Conservation (phyloP, 92 coral and sea anemone genomes). For the Meandrina meandrites region DNA sequence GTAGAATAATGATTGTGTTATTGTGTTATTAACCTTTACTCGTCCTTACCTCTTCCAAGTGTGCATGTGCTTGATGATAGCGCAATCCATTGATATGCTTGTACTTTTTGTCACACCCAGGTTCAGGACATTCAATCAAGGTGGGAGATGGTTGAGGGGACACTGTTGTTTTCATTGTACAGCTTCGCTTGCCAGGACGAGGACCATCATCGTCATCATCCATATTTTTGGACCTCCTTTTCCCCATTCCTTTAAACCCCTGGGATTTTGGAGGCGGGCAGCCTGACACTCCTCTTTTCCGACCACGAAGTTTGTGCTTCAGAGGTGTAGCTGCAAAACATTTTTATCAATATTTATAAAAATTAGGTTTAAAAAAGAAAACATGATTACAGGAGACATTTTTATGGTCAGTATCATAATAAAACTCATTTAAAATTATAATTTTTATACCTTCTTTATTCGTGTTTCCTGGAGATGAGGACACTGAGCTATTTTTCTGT, state of each 20-base stretch:
- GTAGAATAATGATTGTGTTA: no score
- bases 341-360: not conserved
- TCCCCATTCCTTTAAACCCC: slow-evolving; percentile 63
- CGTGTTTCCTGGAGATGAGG: slow-evolving; percentile 38
- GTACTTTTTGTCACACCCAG: slow-evolving; percentile 95
- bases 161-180: slow-evolving; percentile 85
- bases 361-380: not conserved
- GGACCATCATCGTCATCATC: slow-evolving; percentile 93
- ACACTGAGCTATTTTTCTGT: slow-evolving; percentile 63
- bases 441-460: slow-evolving; percentile 28
- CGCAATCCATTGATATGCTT: slow-evolving; percentile 97
- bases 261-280: slow-evolving; percentile 61
- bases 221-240: slow-evolving; percentile 66
- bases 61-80: slow-evolving; percentile 99
- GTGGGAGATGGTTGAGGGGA: slow-evolving; percentile 99
- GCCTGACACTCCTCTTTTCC: slow-evolving; percentile 71
- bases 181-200: slow-evolving; percentile 93
- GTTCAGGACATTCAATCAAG: slow-evolving; percentile 95
- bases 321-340: slow-evolving; percentile 75
- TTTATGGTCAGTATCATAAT: not conserved
- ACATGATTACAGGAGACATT: not conserved
- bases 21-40: no score
- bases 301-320: slow-evolving; percentile 89
- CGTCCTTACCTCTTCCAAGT: slow-evolving; percentile 64
- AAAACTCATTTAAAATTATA: not conserved